These are phyloP conservation scores for Anniella stebbinsi DNA, from an alignment of 2,797 vertebrate species.

Conservation along the genomic window DNA sequence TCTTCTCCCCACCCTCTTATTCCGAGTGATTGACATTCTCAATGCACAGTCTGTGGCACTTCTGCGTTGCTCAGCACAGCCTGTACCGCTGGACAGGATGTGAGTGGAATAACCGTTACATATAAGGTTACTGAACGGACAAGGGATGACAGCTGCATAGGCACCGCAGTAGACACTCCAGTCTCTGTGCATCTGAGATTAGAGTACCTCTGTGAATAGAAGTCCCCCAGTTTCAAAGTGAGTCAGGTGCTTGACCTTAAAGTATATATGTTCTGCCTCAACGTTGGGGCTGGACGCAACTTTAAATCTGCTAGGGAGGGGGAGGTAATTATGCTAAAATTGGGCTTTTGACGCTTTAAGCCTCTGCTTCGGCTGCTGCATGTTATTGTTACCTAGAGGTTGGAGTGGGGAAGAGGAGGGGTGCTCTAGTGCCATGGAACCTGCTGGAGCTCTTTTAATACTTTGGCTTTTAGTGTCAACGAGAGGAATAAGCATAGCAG, in stretches of 20 bases:
- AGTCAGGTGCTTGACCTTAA: conserved; percentile 29
- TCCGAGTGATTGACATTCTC: accelerated
- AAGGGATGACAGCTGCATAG: conserved; percentile 53
- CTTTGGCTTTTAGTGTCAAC: not conserved
- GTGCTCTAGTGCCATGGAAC: not conserved
- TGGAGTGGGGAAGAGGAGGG: too few relatives aligned
- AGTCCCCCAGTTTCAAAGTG: not conserved
- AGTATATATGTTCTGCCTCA: accelerated
- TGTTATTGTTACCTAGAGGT: not conserved
- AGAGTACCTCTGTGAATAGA: not conserved
- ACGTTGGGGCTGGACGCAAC: accelerated
- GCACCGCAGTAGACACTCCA: accelerated
- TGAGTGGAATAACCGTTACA: not conserved
- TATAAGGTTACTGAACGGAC: conserved; percentile 54
- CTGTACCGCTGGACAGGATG: conserved; percentile 66
- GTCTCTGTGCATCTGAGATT: not conserved
- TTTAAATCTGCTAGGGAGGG: not conserved
- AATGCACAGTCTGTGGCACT: not conserved
- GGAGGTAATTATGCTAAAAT: not conserved
- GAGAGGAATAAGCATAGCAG: not conserved
- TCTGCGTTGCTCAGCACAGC: conserved; percentile 9
- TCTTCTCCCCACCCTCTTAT: accelerated
- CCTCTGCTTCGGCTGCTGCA: too few relatives aligned
- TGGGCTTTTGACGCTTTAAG: not conserved
- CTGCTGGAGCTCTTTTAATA: not conserved